Conservation (phyloP, 2,113 vertebrate genomes). For the Burhinus oedicnemus region DNA sequence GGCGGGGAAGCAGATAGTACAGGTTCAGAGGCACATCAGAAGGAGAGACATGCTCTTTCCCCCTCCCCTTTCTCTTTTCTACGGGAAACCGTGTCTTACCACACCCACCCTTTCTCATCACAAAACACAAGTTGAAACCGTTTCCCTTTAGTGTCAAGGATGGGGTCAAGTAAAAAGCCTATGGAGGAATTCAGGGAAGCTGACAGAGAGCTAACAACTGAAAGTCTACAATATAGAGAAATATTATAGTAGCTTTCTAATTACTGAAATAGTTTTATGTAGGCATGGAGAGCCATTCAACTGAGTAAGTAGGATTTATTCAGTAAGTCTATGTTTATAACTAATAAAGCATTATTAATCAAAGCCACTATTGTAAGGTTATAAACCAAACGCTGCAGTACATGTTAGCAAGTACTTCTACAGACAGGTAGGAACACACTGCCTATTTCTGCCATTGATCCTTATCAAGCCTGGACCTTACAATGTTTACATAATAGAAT, state of each 20-base stretch:
- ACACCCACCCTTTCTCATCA: neutral
- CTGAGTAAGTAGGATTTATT: constrained; percentile 49
- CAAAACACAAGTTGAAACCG: neutral
- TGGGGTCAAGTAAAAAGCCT: neutral
- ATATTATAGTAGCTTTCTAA: constrained; percentile 32
- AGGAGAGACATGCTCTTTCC: neutral
- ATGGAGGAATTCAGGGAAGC: neutral
- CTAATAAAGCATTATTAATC: constrained; percentile 57
- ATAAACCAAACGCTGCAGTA: neutral
- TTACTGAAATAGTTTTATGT: constrained; percentile 48
- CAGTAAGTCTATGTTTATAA: constrained; percentile 43
- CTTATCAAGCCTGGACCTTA: neutral
- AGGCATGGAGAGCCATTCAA: neutral
- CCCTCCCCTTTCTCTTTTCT: neutral
- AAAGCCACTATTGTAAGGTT: constrained; percentile 53
- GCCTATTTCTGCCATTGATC: neutral
- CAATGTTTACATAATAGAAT: neutral
- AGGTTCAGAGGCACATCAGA: neutral
- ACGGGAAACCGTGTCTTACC: neutral
- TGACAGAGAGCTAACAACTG: neutral
- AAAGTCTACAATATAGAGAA: neutral
- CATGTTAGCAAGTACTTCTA: neutral
- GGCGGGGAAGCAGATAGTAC: neutral
- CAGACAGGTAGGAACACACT: neutral
- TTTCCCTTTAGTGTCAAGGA: neutral